These are phyloP conservation scores for Leucophora obtusa DNA, from an alignment of 2,888 invertebrate species.

Conservation along the genomic window DNA sequence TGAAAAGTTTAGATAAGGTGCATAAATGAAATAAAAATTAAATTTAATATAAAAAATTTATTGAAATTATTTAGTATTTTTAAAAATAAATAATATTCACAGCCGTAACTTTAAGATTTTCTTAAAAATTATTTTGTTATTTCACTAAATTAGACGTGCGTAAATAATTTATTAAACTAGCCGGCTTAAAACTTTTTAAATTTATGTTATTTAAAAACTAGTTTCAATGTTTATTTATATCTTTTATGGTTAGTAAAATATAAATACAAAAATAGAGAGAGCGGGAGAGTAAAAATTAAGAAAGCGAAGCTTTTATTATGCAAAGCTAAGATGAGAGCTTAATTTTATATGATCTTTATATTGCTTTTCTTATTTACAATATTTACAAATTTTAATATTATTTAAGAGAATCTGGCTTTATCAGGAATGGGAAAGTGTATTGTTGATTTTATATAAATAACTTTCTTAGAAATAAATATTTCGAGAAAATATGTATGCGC, in stretches of 20 bases:
- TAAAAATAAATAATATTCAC: not conserved
- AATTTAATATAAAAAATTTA: too few species aligned
- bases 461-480: too few species aligned
- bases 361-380: too few species aligned
- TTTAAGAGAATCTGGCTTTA: too few species aligned
- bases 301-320: not conserved
- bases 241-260: not conserved
- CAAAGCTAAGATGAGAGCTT: too few species aligned
- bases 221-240: slow-evolving; percentile 43
- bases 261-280: not conserved
- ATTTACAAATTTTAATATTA: too few species aligned
- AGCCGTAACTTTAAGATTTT: not conserved
- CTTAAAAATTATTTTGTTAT: not conserved
- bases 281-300: not conserved
- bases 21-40: slow-evolving; percentile 15
- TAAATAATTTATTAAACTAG: slow-evolving; percentile 26
- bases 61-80: not conserved
- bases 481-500: too few species aligned
- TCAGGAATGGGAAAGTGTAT: too few species aligned
- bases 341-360: too few species aligned
- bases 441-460: too few species aligned
- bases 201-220: slow-evolving; percentile 30
- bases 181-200: slow-evolving; percentile 15
- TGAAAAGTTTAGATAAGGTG: slow-evolving; percentile 26
- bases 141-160: slow-evolving; percentile 21